These are phyloP conservation scores for Plemyria rubiginata DNA, from an alignment of 2,888 invertebrate genomes.

Conservation along the genomic window DNA sequence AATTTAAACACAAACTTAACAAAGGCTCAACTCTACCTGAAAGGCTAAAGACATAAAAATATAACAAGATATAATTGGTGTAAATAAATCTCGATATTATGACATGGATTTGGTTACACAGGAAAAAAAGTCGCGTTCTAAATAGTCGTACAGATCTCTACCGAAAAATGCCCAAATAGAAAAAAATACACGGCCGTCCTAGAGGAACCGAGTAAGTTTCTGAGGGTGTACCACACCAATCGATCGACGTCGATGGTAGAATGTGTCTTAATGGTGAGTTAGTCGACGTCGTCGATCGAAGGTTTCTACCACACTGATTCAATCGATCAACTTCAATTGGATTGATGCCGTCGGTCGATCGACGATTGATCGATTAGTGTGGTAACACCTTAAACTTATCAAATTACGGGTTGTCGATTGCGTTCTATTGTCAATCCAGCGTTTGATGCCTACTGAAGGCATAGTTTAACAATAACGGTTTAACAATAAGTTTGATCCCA, in stretches of 20 bases:
- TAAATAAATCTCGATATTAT: slow-evolving; percentile 45
- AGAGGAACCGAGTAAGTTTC: slow-evolving; percentile 24
- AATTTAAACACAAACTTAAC: slow-evolving; percentile 63
- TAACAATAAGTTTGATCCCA: slow-evolving; percentile 76
- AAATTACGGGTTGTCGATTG: slow-evolving; percentile 39
- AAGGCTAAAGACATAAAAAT: slow-evolving; percentile 54
- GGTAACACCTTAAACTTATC: too few relatives aligned
- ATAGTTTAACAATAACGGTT: slow-evolving; percentile 27
- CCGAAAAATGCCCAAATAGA: slow-evolving; percentile 55
- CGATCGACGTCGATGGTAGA: too few relatives aligned
- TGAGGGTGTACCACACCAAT: too few relatives aligned
- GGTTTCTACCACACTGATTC: too few relatives aligned
- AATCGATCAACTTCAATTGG: too few relatives aligned
- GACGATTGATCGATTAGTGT: too few relatives aligned
- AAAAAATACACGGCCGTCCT: slow-evolving; percentile 40
- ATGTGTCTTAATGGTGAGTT: too few relatives aligned
- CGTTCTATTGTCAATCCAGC: slow-evolving; percentile 52
- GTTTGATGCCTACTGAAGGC: slow-evolving; percentile 34
- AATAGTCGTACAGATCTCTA: slow-evolving; percentile 55
- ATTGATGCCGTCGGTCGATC: too few relatives aligned
- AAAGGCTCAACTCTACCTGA: slow-evolving; percentile 60
- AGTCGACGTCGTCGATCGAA: too few relatives aligned
- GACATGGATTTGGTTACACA: slow-evolving; percentile 50
- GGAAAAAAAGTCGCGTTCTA: slow-evolving; percentile 54
- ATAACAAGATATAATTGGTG: slow-evolving; percentile 49